Base-by-base conservation (phyloP, 92 coral and sea anemone genomes). In the Parazoanthus swiftii region DNA sequence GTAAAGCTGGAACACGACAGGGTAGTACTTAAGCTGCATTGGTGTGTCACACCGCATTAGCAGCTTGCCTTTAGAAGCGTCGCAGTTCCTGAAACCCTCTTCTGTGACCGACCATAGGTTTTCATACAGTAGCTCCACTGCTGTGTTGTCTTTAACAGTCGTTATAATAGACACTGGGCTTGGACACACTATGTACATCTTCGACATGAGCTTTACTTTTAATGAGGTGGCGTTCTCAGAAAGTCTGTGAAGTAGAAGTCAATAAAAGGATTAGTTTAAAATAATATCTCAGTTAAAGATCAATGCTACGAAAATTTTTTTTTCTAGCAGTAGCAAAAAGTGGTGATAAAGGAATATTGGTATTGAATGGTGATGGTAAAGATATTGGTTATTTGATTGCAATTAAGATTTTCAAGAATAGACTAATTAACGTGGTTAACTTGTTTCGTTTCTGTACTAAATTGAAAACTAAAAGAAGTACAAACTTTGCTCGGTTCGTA, bases 81-180 rank as follows among this genome's bases (percentile, higher is more conserved):
- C 87, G 15, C 87, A 84, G 3, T 54, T 75, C 58, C 33, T 46
- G 46, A 84, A 84, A 16, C 66, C 87, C 44, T 84, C 87, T 79
- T 70, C 65, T 33, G 78, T 26, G 1, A 84, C 87, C 29, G 25
- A 9, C 87, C 87, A 84, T 15, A 84, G 79, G 43, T 84, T 84
- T 44, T 84, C 87, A 72, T 70, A 84, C 77, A 84, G 65, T 14
- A 84, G 79, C 43, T 84, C 87, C 38, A 11, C 70, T 25, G 87
- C 79, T 13, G 77, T 84, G 79, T 84, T 84, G 67, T 84, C 43
- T 33, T 71, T 72, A 23, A 84, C 87, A 14, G 87, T 84, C 5
- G 87, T 84, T 84, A 84, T 25, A 6, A 84, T 73, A 70, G 87
- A 84, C 18, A 84, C 87, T 3, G 87, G 87, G 87, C 70, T 84